Conservation (phyloP, 2,797 vertebrate species). For the Hirundo rustica region DNA sequence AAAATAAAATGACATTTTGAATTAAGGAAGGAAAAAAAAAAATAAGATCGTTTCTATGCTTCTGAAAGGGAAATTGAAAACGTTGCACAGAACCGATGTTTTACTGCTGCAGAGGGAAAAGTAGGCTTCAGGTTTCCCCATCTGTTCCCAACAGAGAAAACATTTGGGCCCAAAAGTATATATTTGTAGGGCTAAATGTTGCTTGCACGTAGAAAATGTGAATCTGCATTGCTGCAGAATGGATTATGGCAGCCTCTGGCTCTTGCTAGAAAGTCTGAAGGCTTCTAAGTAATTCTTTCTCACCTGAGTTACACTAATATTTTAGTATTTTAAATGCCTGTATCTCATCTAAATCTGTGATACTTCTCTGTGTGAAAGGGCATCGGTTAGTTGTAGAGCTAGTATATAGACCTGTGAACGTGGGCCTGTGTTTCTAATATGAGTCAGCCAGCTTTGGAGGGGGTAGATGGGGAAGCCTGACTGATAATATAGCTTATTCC, state of each 20-base stretch:
- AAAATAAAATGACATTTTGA: conserved; percentile 54
- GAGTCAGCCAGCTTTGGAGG: not conserved
- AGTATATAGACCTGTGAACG: not conserved
- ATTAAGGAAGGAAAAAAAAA: not conserved
- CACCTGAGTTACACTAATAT: not conserved
- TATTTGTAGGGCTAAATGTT: not conserved
- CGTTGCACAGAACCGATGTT: not conserved
- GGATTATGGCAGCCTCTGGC: not conserved
- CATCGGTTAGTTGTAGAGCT: not conserved
- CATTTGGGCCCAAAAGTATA: not conserved
- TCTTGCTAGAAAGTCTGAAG: not conserved
- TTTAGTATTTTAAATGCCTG: not conserved
- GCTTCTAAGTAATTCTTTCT: not conserved
- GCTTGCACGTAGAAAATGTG: rapidly evolving
- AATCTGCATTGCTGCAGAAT: not conserved
- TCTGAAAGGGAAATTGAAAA: conserved; percentile 17
- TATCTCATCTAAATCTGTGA: not conserved
- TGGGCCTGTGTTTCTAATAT: not conserved
- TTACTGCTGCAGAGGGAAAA: not conserved
- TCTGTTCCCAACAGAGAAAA: not conserved
- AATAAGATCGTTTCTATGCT: not conserved
- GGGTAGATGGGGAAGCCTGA: not conserved
- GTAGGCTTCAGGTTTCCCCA: not conserved
- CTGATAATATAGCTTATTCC: not conserved
- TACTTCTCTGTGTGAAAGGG: not conserved